Conservation (phyloP, 2,888 invertebrate species). For the Stegophylla sp. region DNA sequence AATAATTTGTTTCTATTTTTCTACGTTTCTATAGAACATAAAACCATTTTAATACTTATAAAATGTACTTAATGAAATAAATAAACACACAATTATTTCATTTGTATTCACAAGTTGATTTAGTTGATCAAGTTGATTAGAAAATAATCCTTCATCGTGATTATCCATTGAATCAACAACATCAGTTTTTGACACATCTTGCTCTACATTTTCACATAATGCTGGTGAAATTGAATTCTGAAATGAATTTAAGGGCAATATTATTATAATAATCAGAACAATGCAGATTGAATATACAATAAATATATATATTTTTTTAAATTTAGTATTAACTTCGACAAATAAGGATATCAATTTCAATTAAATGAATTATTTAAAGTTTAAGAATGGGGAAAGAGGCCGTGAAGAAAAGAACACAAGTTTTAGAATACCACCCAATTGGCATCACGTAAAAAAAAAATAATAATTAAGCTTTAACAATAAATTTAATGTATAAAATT, state of each 20-base stretch:
- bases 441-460: no score
- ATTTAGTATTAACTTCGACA: no score
- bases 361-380: no score
- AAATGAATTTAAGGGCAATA: background rate
- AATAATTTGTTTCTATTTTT: constrained; percentile 46
- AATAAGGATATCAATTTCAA: no score
- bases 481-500: no score
- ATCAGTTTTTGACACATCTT: constrained; percentile 43
- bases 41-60: constrained; percentile 4
- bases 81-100: constrained; percentile 34
- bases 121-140: constrained; percentile 48
- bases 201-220: constrained; percentile 47
- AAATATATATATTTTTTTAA: no score
- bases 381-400: no score
- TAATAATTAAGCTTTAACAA: no score
- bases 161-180: constrained; percentile 44
- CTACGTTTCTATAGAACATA: constrained; percentile 40
- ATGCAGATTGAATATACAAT: no score
- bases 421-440: no score
- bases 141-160: constrained; percentile 50
- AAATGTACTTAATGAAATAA: background rate
- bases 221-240: constrained; percentile 46
- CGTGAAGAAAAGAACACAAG: no score
- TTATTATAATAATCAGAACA: no score
- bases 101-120: constrained; percentile 51